These are phyloP conservation scores for Cephus pulcher DNA, from an alignment of 2,888 invertebrate genomes.

Conservation along the genomic window DNA sequence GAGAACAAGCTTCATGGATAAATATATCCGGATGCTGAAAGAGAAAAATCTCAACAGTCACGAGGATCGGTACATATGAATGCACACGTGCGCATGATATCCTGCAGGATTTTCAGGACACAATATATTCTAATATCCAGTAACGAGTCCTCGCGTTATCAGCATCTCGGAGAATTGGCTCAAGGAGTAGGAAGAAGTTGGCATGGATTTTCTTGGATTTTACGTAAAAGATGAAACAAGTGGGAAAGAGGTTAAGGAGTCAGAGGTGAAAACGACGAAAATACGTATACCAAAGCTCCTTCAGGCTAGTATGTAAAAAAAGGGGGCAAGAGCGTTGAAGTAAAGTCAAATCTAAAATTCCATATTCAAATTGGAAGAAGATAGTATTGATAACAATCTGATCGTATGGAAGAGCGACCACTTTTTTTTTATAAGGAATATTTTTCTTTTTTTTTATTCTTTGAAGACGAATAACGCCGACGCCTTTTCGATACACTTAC, in stretches of 20 bases:
- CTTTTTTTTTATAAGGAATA: not conserved
- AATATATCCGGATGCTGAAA: not conserved
- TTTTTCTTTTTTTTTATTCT: not conserved
- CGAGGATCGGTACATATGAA: not conserved
- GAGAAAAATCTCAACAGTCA: not conserved
- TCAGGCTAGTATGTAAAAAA: not conserved
- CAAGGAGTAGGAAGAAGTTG: not conserved
- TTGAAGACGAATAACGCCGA: not conserved
- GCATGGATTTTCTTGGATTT: not conserved
- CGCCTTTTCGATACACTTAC: not conserved
- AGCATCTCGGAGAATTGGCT: not conserved
- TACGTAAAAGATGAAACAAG: not conserved
- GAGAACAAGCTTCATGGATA: not conserved
- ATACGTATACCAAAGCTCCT: not conserved
- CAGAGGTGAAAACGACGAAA: not conserved
- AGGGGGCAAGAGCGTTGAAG: not conserved
- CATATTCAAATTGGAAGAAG: not conserved
- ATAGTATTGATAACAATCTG: not conserved
- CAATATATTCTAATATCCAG: not conserved
- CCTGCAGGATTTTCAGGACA: not conserved
- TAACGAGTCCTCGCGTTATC: not conserved
- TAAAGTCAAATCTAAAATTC: not conserved
- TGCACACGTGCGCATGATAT: not conserved
- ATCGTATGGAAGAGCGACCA: not conserved
- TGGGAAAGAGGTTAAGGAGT: not conserved